phyloP scores from a whole-genome alignment of 2,888 invertebrate species.

The Theretra japonica region DNA sequence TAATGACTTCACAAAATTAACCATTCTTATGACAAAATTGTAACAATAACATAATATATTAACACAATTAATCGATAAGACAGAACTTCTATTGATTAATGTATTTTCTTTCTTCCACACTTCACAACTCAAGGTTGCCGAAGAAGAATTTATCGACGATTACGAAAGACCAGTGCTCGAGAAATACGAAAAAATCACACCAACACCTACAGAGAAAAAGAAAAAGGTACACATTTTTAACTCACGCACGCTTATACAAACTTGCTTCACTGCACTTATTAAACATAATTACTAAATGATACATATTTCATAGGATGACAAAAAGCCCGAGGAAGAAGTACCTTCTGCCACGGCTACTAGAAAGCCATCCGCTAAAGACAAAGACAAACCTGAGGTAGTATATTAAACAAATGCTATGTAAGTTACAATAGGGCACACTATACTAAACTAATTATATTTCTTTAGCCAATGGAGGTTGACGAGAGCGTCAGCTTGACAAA shows the following conservation, averaged over 20 bases:
- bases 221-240: conserved; percentile 73
- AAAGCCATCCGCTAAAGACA: conserved; percentile 76
- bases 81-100: conserved; percentile 36
- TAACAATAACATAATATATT: conserved; percentile 24
- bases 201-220: conserved; percentile 80
- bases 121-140: conserved; percentile 67
- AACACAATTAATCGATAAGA: conserved; percentile 35
- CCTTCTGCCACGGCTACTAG: conserved; percentile 71
- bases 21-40: conserved; percentile 24
- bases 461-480: conserved; percentile 79
- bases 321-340: conserved; percentile 62
- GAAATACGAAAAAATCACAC: conserved; percentile 86
- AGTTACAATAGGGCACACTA: conserved; percentile 23
- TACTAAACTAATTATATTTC: conserved; percentile 39
- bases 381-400: conserved; percentile 76
- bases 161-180: conserved; percentile 91
- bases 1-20: conserved; percentile 14
- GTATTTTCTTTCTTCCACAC: conserved; percentile 41
- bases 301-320: conserved; percentile 58
- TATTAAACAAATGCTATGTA: conserved; percentile 33
- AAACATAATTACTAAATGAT: background rate
- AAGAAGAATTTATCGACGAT: conserved; percentile 86
- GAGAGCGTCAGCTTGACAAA: conserved; percentile 75
- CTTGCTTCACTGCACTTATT: conserved; percentile 31
- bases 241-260: conserved; percentile 32